A percentile compares a stretch with the other conserved stretches of the same genome.
These are phyloP conservation scores for Ivindomyrus marchei DNA, from an alignment of 2,113 vertebrate genomes.

Conservation along the genomic window DNA sequence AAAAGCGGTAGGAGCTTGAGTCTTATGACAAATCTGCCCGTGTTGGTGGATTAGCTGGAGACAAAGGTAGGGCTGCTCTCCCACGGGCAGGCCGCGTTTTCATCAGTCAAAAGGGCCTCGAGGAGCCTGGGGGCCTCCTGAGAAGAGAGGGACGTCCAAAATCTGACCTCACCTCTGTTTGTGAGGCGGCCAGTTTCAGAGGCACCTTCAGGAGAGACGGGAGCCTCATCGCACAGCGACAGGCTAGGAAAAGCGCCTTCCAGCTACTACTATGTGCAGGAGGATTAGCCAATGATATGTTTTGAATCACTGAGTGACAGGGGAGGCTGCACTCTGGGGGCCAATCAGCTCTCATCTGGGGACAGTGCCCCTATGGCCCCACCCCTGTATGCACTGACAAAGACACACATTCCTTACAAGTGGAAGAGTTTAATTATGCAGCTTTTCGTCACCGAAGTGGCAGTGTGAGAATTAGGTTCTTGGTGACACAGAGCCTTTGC, in stretches of 20 bases:
- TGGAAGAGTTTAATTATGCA: background rate
- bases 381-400: background rate
- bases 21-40: background rate
- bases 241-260: background rate
- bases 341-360: background rate
- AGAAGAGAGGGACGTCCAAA: background rate
- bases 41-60: background rate
- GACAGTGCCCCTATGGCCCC: background rate
- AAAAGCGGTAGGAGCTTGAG: background rate
- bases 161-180: background rate
- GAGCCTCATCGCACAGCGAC: background rate
- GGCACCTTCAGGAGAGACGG: background rate
- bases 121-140: background rate
- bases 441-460: background rate
- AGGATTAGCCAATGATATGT: background rate
- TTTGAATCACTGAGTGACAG: background rate
- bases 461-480: background rate
- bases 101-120: background rate
- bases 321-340: background rate
- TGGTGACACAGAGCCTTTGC: background rate
- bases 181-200: background rate
- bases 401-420: background rate
- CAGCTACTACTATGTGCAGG: background rate
- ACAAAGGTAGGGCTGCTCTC: conserved; percentile 12
- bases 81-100: background rate